Evolutionary conservation across 1,140 invertebrate species (phyloP).

Genomic region (Drosophila rhopaloa): DNA sequence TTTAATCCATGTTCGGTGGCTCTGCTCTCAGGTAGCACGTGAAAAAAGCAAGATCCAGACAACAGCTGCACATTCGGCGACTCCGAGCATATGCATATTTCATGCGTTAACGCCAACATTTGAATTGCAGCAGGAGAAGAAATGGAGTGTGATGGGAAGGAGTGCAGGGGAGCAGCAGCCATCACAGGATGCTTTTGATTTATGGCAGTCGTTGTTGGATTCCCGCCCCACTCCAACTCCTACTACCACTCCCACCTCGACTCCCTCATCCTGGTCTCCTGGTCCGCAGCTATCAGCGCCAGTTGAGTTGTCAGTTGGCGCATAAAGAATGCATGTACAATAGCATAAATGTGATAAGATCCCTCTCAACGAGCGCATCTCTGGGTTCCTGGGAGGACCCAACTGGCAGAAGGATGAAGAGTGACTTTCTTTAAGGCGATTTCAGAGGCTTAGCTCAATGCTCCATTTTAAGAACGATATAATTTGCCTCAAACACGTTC

Average conservation of each 20-base stretch:
- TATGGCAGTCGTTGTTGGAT: conserved; percentile 52
- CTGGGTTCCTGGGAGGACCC: conserved; percentile 11
- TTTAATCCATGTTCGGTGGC: background rate
- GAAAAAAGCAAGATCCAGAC: conserved; percentile 43
- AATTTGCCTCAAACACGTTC: background rate
- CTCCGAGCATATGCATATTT: conserved; percentile 77
- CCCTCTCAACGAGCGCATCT: conserved; percentile 50
- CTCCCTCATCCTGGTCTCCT: conserved; percentile 4
- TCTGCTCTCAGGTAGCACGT: conserved; percentile 12
- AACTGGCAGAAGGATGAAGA: background rate
- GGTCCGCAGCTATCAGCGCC: conserved; percentile 60
- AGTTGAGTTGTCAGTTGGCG: conserved; percentile 67
- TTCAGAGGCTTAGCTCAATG: conserved; percentile 1
- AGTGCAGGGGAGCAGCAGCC: conserved; percentile 16
- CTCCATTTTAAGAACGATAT: background rate
- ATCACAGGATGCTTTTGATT: conserved; percentile 71
- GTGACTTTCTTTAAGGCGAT: conserved; percentile 18
- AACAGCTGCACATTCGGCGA: conserved; percentile 55
- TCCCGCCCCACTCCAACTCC: conserved; percentile 20
- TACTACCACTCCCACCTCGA: background rate
- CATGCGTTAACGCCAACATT: conserved; percentile 84
- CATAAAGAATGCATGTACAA: conserved; percentile 77
- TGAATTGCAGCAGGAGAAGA: conserved; percentile 57
- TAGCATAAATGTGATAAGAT: conserved; percentile 74
- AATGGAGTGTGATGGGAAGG: background rate